phyloP scores from a whole-genome alignment of 2,797 vertebrate genomes.

The Catostomus latipinnis region DNA sequence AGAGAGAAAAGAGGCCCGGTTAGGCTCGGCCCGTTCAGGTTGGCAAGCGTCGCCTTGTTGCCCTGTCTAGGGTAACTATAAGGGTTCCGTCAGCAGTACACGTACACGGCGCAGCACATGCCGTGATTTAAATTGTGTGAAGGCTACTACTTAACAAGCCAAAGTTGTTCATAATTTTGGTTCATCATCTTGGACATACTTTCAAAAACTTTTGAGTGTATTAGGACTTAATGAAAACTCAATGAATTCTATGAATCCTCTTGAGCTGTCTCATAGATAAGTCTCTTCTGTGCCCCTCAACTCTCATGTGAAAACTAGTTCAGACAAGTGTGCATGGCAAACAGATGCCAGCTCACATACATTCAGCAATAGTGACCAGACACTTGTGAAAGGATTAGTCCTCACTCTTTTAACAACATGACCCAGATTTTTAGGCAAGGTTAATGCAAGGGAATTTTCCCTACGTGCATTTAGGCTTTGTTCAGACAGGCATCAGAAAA shows the following conservation, averaged over 20 bases:
- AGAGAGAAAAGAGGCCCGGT: too few species aligned
- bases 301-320: slow-evolving; percentile 16
- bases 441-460: slow-evolving; percentile 41
- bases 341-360: slow-evolving; percentile 43
- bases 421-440: slow-evolving; percentile 44
- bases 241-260: background rate
- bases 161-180: background rate
- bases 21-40: too few species aligned
- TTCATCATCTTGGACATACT: background rate
- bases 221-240: slow-evolving; percentile 15
- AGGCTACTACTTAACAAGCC: background rate
- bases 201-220: slow-evolving; percentile 15
- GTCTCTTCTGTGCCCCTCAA: background rate
- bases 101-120: too few species aligned
- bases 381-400: slow-evolving; percentile 48
- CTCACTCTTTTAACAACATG: slow-evolving; percentile 41
- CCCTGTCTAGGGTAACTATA: too few species aligned
- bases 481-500: too few species aligned
- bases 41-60: too few species aligned
- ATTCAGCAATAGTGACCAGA: slow-evolving; percentile 46
- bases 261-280: slow-evolving; percentile 5
- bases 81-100: too few species aligned
- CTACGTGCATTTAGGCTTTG: background rate
- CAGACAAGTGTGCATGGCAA: slow-evolving; percentile 11
- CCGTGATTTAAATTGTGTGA: background rate